Percentiles rank a stretch among this genome's conserved stretches.
Conservation (phyloP, 2,888 invertebrate species). For the Ichneumoninae sp. region DNA sequence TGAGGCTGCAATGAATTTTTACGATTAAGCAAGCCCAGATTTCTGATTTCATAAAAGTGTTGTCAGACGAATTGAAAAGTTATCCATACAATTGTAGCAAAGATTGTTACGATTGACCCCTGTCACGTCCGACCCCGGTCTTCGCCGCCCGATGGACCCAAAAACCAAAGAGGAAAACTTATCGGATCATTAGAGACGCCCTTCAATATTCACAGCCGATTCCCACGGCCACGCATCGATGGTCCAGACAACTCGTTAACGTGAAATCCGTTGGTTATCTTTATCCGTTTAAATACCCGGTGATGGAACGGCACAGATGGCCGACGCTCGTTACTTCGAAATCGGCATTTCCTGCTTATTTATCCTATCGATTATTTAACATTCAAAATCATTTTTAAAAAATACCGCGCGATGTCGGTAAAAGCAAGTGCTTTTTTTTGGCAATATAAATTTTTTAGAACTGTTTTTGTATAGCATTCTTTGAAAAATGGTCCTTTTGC, state of each 20-base stretch:
- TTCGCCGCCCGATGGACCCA: constrained; percentile 35
- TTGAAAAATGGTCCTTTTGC: no score
- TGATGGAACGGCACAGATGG: not conserved
- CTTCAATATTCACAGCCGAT: constrained; percentile 30
- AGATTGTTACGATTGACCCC: not conserved
- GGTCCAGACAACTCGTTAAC: constrained; percentile 3
- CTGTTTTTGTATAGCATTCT: not conserved
- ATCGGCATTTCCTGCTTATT: not conserved
- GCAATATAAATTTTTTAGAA: not conserved
- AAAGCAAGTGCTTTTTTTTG: not conserved
- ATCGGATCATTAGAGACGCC: constrained; percentile 50
- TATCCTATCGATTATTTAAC: not conserved
- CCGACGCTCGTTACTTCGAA: not conserved
- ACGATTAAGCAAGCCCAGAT: not conserved
- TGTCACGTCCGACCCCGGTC: not conserved
- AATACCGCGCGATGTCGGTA: not conserved
- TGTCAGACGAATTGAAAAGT: not conserved
- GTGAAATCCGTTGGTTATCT: not conserved
- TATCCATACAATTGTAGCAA: not conserved
- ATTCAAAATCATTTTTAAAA: not conserved
- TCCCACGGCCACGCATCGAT: constrained; percentile 51
- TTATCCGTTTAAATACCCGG: not conserved
- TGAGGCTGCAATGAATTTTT: not conserved
- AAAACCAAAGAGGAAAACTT: constrained; percentile 28
- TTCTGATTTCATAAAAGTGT: not conserved